phyloP scores from a whole-genome alignment of 2,113 vertebrate species.

The Melanerpes formicivorus region DNA sequence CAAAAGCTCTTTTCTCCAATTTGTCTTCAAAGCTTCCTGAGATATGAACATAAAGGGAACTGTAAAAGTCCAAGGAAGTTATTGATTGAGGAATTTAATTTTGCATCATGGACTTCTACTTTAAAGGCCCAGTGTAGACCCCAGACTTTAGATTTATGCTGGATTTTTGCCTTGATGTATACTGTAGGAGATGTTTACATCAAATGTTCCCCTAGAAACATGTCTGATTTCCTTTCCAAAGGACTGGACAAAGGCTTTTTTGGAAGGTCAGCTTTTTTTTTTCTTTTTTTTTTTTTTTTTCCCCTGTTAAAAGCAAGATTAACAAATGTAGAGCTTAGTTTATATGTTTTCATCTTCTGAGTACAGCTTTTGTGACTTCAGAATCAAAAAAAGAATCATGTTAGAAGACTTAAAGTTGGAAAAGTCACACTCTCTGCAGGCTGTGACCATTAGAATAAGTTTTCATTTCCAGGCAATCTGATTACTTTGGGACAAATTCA shows the following conservation, averaged over 20 bases:
- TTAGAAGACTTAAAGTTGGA: neutral
- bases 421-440: neutral
- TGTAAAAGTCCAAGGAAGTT: neutral
- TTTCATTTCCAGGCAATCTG: neutral
- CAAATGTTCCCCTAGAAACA: neutral
- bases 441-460: neutral
- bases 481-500: neutral
- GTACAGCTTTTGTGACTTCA: neutral
- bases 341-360: constrained; percentile 18
- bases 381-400: neutral
- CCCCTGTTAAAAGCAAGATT: neutral
- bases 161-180: neutral
- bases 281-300: neutral
- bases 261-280: constrained; percentile 36
- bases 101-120: neutral
- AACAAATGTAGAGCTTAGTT: neutral
- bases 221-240: neutral
- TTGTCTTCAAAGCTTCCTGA: neutral
- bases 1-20: neutral
- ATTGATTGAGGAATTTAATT: constrained; percentile 24
- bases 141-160: neutral
- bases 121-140: neutral
- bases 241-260: neutral
- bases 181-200: neutral
- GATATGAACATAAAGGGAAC: neutral